phyloP scores from a whole-genome alignment of 1,140 invertebrate species.

The Maconellicoccus hirsutus region DNA sequence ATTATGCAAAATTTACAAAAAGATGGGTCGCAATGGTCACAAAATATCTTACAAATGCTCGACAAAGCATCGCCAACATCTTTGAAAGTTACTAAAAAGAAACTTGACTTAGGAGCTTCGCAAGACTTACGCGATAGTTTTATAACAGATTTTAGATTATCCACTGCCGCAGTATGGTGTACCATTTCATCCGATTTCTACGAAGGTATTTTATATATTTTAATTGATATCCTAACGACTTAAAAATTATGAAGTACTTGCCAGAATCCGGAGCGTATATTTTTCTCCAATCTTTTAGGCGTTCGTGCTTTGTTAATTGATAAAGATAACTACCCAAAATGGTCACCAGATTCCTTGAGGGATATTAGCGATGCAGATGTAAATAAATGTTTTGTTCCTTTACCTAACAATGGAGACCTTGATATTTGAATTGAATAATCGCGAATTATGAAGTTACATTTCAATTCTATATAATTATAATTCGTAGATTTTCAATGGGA shows the following conservation, averaged over 20 bases:
- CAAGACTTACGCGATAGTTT: slow-evolving; percentile 72
- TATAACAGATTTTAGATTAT: slow-evolving; percentile 80
- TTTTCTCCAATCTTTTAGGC: slow-evolving; percentile 38
- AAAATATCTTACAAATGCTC: slow-evolving; percentile 53
- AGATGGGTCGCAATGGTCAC: slow-evolving; percentile 67
- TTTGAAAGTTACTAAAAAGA: slow-evolving; percentile 73
- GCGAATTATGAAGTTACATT: no score
- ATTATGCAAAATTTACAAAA: slow-evolving; percentile 63
- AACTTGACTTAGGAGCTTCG: slow-evolving; percentile 59
- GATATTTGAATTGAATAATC: not conserved
- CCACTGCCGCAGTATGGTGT: slow-evolving; percentile 47
- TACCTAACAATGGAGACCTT: slow-evolving; percentile 16
- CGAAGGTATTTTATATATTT: slow-evolving; percentile 53
- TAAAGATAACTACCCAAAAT: slow-evolving; percentile 85
- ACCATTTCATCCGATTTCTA: slow-evolving; percentile 63
- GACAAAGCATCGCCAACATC: slow-evolving; percentile 86
- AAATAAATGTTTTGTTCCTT: slow-evolving; percentile 27
- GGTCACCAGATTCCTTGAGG: slow-evolving; percentile 62
- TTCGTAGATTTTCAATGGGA: no score
- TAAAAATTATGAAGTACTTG: slow-evolving; percentile 16
- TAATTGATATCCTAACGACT: not conserved
- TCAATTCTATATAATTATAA: no score
- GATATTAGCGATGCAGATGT: slow-evolving; percentile 30
- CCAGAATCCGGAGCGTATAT: not conserved
- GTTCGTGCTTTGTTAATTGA: slow-evolving; percentile 89